Evolutionary conservation across 2,797 vertebrate genomes (phyloP), one percentile per base, ranked within the genome.

Genomic region (Artibeus lituratus): DNA sequence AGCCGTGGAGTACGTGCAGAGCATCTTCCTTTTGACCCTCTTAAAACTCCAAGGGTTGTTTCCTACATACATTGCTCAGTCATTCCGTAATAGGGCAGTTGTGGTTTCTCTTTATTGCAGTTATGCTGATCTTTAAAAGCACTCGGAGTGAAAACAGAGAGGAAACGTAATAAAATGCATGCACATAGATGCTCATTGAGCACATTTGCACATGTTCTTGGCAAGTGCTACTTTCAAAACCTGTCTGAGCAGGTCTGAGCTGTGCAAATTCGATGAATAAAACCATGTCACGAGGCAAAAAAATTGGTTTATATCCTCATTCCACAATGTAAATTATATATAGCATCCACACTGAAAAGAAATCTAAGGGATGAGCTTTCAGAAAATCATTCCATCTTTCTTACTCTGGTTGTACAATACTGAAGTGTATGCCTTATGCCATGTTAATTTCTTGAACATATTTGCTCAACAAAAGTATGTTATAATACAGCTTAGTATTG

Each of bases 21-120:
- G 24, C 90, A 35, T 93, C 95, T 96, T 97, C 84, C 92, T 92
- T 96, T 59, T 47, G 44, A 97, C 92, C 11, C 82, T 94, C 88
- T 91, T 67, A 97, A 98, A 95, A 95, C 83, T 97, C 94, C 62
- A 73, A 96, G 90, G 94, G 93, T 57, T 57, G 32, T 94, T 94
- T 96, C 94, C 67, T 72, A 96, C 94, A 72, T 49, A 49, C 44
- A 47, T 26, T 78, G 88, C 89, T 97, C 97, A 97, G 78, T 95
- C 87, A 81, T 72, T 96, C 96, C 96, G 49, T 22, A 67, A 96
- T 78, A 74, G 89, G 21, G 49, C 39, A 55, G 51, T 78, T 90
- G 42, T 90, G 95, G 78, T 80, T 96, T 94, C 80, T 97, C 97
- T 92, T 97, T 95, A 89, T 57, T 97, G 96, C 90, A 70, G 89